These are phyloP conservation scores for Sylvilagus bachmani DNA, from an alignment of 2,113 vertebrate species.

Conservation along the genomic window DNA sequence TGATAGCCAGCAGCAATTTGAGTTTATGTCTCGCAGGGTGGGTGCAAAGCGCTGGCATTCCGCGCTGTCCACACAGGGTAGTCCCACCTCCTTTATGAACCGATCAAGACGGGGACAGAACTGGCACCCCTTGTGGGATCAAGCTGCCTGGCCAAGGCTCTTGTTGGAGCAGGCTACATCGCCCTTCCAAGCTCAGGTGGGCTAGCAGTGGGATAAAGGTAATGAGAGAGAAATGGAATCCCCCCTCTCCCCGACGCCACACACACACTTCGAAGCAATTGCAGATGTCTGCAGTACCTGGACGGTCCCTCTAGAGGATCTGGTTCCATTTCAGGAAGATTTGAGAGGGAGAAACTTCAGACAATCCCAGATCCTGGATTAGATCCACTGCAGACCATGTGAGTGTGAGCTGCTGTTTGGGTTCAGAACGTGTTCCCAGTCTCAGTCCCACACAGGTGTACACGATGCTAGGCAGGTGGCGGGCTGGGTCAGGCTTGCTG, in stretches of 20 bases:
- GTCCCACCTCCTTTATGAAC: not conserved
- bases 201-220: not conserved
- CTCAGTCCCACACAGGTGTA: not conserved
- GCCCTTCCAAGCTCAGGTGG: accelerated
- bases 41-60: not conserved
- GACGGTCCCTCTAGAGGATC: not conserved
- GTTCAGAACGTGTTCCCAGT: not conserved
- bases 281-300: not conserved
- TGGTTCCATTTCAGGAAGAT: not conserved
- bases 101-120: not conserved
- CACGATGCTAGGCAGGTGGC: not conserved
- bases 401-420: not conserved
- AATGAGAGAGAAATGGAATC: not conserved
- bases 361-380: not conserved
- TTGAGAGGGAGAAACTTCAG: slow-evolving; percentile 8
- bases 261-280: too few species aligned
- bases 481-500: not conserved
- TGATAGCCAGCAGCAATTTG: not conserved
- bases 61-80: not conserved
- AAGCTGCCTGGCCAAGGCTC: not conserved
- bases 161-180: not conserved
- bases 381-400: not conserved
- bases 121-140: not conserved
- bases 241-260: too few species aligned
- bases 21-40: not conserved